Evolutionary conservation across 2,113 vertebrate genomes (phyloP).

Genomic region (Misgurnus mizolepis): DNA sequence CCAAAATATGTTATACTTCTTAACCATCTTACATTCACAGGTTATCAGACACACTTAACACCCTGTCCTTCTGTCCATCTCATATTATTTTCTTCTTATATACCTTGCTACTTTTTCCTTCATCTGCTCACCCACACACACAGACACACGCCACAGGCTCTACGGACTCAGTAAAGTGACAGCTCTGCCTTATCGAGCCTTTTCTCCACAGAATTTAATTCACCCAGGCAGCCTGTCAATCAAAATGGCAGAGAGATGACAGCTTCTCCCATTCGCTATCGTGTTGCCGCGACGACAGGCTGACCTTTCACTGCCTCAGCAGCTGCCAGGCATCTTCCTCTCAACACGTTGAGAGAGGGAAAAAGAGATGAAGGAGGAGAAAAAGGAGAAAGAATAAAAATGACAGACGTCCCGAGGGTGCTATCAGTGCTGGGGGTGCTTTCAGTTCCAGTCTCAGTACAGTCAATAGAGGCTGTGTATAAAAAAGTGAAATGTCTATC

Average conservation of each 20-base stretch:
- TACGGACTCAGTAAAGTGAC: conserved; percentile 62
- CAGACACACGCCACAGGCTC: neutral
- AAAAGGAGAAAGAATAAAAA: conserved; percentile 3
- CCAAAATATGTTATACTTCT: too few relatives aligned
- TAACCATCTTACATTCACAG: too few relatives aligned
- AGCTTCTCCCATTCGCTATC: conserved; percentile 76
- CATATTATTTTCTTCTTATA: conserved; percentile 30
- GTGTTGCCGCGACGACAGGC: conserved; percentile 67
- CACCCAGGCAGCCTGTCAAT: conserved; percentile 68
- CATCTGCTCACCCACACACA: conserved; percentile 37
- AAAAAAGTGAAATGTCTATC: neutral
- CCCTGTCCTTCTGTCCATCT: neutral
- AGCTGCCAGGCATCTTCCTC: conserved; percentile 72
- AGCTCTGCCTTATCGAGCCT: conserved; percentile 68
- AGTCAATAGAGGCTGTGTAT: neutral
- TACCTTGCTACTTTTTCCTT: conserved; percentile 32
- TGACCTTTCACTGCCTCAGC: conserved; percentile 76
- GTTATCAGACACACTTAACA: neutral
- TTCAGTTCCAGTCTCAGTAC: neutral
- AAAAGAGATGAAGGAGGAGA: neutral
- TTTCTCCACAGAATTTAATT: conserved; percentile 55
- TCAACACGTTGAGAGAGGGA: conserved; percentile 64
- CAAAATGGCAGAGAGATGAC: conserved; percentile 69
- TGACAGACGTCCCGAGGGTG: neutral
- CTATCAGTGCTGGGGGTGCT: too few relatives aligned